Evolutionary conservation across 2,113 vertebrate genomes (phyloP).

Genomic region (Callipepla squamata): DNA sequence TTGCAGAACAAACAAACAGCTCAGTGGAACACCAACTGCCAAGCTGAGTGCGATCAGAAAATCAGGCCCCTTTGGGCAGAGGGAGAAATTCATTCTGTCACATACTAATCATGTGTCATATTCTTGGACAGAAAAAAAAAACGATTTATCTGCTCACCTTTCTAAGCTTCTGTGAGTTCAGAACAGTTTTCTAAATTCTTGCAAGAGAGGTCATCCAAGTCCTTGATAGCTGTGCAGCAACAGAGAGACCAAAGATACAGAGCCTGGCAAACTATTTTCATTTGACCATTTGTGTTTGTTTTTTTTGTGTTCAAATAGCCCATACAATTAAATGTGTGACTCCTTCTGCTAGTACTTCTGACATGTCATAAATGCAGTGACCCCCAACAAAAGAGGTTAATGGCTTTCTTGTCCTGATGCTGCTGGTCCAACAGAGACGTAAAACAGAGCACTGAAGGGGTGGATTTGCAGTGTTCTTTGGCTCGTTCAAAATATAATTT

Average conservation of each 20-base stretch:
- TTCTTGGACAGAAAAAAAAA: background rate
- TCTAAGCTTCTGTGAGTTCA: background rate
- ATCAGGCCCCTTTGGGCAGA: background rate
- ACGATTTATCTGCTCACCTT: constrained; percentile 34
- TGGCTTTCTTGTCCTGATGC: constrained; percentile 1
- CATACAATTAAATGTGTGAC: constrained; percentile 45
- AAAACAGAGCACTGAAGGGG: background rate
- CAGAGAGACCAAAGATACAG: background rate
- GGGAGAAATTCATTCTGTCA: background rate
- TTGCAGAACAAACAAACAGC: background rate
- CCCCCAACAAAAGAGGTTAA: constrained; percentile 67
- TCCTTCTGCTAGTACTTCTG: constrained; percentile 48
- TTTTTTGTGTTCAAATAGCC: constrained; percentile 58
- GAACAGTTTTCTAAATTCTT: constrained; percentile 39
- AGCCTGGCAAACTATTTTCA: constrained; percentile 8
- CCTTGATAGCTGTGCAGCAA: constrained; percentile 15
- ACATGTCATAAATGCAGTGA: constrained; percentile 58
- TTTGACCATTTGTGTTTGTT: constrained; percentile 25
- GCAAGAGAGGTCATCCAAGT: background rate
- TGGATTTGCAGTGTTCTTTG: background rate
- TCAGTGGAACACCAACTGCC: background rate
- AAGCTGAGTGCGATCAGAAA: background rate
- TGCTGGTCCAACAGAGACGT: constrained; percentile 56
- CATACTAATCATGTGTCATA: background rate
- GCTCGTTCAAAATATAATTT: constrained; percentile 18